Percentiles rank a stretch among this genome's conserved stretches.
These are phyloP conservation scores for Porphyrio hochstetteri DNA, from an alignment of 2,113 vertebrate species.

Conservation along the genomic window DNA sequence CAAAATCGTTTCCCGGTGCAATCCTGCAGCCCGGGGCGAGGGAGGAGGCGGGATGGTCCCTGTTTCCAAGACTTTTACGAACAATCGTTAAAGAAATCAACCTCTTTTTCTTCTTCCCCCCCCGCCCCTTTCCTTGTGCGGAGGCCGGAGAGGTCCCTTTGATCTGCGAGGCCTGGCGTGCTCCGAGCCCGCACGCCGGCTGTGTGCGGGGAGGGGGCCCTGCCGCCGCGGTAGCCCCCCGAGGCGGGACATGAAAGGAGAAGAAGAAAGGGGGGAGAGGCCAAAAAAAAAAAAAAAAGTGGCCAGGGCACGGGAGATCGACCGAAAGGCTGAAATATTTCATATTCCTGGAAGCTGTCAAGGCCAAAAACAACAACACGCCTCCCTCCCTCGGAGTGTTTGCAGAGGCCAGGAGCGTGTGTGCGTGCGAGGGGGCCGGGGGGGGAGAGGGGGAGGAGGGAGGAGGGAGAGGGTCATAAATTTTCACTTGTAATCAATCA, in stretches of 20 bases:
- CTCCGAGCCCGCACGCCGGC: constrained; percentile 3
- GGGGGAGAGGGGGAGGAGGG: neutral
- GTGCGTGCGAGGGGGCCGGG: neutral
- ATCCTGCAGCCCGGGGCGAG: neutral
- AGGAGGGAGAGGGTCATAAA: neutral
- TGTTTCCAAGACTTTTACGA: constrained; percentile 34
- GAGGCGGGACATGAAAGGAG: neutral
- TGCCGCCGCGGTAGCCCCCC: neutral
- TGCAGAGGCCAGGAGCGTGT: constrained; percentile 38
- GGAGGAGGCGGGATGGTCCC: neutral
- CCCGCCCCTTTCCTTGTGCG: neutral
- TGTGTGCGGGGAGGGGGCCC: neutral
- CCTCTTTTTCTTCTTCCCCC: neutral
- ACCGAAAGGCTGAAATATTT: constrained; percentile 32
- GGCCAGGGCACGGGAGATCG: neutral
- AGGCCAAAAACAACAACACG: constrained; percentile 53
- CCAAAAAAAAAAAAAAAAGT: neutral
- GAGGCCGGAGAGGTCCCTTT: constrained; percentile 20
- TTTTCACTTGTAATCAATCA: constrained; percentile 49
- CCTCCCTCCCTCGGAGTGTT: constrained; percentile 12
- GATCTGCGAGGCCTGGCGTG: constrained; percentile 56
- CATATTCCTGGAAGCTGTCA: constrained; percentile 58
- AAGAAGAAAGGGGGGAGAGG: no score
- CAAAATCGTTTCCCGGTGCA: neutral
- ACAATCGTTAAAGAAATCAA: constrained; percentile 34